Base-by-base conservation (phyloP, 2,888 invertebrate species). In the Oeneis ivallda region DNA sequence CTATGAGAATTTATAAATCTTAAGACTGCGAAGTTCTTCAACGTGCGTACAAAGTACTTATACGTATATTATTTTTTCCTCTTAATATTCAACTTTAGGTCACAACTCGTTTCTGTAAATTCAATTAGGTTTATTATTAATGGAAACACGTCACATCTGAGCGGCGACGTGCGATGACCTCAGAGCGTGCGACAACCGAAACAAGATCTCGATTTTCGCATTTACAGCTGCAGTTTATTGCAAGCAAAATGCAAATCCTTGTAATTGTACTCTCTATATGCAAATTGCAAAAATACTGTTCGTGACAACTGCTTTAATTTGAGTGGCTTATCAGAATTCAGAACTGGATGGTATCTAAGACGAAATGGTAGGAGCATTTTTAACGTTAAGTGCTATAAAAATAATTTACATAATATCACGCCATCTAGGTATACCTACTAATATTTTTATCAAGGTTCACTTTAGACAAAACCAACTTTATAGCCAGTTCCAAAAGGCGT, bases 81-180 rank as follows among this genome's bases (percentile, higher is more conserved):
- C 45, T 45, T 45, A 15, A 9, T n/a, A 9, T 15, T 54, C 10
- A 54, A 37, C 13, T 56, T 39, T 41, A 19, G 56, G 11, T 56
- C 56, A 56, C 41, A 11, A 19, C 39, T 15, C 19, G 56, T 41
- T 54, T 56, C 41, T 56, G 56, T 56, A 56, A 56, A 56, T 41
- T 41, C 41, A 56, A 56, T 56, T 56, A 41, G 56, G 56, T 56
- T 56, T 56, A 41, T 53, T 64, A 60, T 17, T 47, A 39, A 61
- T 41, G 39, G 11, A 26, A 15, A 10, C 49, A 59, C 70, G 68
- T 70, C 66, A 72, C 66, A 54, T 19, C 56, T 53, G 64, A 68
- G 66, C 67, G 69, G 58, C 65, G 58, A 67, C 62, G 67, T 60
- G 50, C 65, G 70, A 65, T 70, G 70, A 69, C 70, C 69, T 70